These are phyloP conservation scores for Paratrypauchen microcephalus DNA, from an alignment of 2,797 vertebrate species.

Conservation along the genomic window DNA sequence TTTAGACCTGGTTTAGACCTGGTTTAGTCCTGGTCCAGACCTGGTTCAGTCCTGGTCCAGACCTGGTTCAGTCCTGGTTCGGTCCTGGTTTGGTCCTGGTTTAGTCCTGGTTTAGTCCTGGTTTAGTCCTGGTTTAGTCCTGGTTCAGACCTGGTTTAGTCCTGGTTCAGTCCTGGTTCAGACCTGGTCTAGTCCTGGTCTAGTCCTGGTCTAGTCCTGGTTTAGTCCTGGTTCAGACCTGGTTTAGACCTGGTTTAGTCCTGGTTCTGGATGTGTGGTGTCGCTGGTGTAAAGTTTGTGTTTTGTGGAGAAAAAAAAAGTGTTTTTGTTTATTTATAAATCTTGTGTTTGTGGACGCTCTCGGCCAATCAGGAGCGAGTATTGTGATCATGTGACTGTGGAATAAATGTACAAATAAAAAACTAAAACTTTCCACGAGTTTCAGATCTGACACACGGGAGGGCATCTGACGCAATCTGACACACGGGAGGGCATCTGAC, in stretches of 20 bases:
- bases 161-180: background rate
- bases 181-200: background rate
- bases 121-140: background rate
- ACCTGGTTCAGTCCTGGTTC: background rate
- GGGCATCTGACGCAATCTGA: too few relatives aligned
- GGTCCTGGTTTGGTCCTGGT: background rate
- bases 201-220: background rate
- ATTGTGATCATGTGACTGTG: conserved; percentile 9
- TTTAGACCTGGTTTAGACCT: background rate
- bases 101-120: background rate
- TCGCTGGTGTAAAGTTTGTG: background rate
- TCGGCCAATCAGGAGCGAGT: conserved; percentile 5
- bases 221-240: background rate
- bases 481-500: too few relatives aligned
- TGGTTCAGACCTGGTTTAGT: too few relatives aligned
- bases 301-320: background rate
- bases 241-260: background rate
- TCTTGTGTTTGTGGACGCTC: background rate
- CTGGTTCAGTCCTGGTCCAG: too few relatives aligned
- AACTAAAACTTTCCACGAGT: too few relatives aligned
- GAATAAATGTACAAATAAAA: background rate
- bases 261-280: background rate
- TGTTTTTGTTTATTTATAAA: background rate
- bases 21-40: background rate
- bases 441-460: too few relatives aligned